Percentiles rank a stretch among this genome's conserved stretches.
Evolutionary conservation across 2,113 vertebrate genomes (phyloP).

Genomic region (Dipodomys ordii): DNA sequence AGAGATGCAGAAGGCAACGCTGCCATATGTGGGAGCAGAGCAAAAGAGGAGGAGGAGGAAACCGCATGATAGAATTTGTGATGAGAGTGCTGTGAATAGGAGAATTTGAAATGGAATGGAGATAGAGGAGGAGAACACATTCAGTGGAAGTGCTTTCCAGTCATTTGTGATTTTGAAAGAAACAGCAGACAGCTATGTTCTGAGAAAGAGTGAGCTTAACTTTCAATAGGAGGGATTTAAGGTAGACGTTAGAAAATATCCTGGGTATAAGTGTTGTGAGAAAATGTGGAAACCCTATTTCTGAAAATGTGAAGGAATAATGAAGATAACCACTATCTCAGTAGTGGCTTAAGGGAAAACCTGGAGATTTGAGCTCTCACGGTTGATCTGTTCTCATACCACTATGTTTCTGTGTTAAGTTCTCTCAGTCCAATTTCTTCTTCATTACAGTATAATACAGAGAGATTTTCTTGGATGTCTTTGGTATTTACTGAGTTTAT

Average conservation of each 20-base stretch:
- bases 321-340: background rate
- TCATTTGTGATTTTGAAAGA: conserved; percentile 15
- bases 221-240: conserved; percentile 57
- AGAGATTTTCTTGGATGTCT: conserved; percentile 46
- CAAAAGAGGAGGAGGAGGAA: background rate
- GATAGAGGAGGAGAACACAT: background rate
- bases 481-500: conserved; percentile 7
- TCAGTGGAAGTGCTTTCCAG: background rate
- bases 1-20: background rate
- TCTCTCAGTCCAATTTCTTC: conserved; percentile 16
- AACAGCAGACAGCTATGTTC: conserved; percentile 32
- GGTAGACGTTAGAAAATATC: conserved; percentile 39
- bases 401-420: background rate
- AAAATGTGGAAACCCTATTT: conserved; percentile 22
- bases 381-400: background rate
- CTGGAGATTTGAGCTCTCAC: background rate
- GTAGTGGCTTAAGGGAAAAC: conserved; percentile 3
- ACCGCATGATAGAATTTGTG: background rate
- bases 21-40: background rate
- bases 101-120: background rate
- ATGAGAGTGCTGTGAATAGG: background rate
- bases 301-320: conserved; percentile 49
- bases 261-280: conserved; percentile 38
- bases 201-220: conserved; percentile 22
- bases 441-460: background rate